Percentiles rank a stretch among this genome's conserved stretches.
phyloP scores from a whole-genome alignment of 1,140 invertebrate species.

The Drosophila trapezifrons region DNA sequence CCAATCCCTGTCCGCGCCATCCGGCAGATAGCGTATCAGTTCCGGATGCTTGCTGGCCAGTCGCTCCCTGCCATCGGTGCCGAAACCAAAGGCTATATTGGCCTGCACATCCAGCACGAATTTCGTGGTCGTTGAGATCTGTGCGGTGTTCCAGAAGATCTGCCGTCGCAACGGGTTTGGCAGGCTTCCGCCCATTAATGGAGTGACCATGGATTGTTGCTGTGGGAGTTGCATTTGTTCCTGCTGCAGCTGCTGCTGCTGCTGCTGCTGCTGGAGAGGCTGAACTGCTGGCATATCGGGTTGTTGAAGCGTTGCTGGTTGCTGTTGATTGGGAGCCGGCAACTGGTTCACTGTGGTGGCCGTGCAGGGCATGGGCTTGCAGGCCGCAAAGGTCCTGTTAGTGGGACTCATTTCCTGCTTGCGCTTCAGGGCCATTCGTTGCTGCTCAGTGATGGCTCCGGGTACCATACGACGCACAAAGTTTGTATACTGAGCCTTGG shows the following conservation, averaged over 20 bases:
- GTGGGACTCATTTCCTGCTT: constrained; percentile 44
- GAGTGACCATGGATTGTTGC: constrained; percentile 32
- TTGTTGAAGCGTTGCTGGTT: constrained; percentile 12
- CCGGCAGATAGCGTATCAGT: constrained; percentile 80
- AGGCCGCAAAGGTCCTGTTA: constrained; percentile 48
- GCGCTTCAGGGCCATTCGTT: constrained; percentile 67
- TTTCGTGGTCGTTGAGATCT: constrained; percentile 76
- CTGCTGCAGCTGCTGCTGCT: constrained; percentile 29
- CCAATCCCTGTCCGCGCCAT: constrained; percentile 80
- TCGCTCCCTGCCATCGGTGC: constrained; percentile 77
- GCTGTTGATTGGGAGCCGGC: constrained; percentile 22
- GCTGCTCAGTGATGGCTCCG: constrained; percentile 29
- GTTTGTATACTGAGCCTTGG: constrained; percentile 80
- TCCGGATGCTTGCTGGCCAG: constrained; percentile 83
- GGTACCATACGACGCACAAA: constrained; percentile 56
- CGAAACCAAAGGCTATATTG: constrained; percentile 80
- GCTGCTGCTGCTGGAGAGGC: constrained; percentile 28
- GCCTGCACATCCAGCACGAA: constrained; percentile 82
- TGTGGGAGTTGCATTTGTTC: constrained; percentile 17
- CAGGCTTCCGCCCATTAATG: constrained; percentile 49
- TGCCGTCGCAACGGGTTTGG: constrained; percentile 73
- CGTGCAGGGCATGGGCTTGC: constrained; percentile 57
- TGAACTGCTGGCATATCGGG: constrained; percentile 19
- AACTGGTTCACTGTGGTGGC: constrained; percentile 30
- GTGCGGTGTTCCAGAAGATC: constrained; percentile 82